A percentile compares a stretch with the other conserved stretches of the same genome.
phyloP scores from a whole-genome alignment of 2,113 vertebrate genomes.

The Etheostoma spectabile region DNA sequence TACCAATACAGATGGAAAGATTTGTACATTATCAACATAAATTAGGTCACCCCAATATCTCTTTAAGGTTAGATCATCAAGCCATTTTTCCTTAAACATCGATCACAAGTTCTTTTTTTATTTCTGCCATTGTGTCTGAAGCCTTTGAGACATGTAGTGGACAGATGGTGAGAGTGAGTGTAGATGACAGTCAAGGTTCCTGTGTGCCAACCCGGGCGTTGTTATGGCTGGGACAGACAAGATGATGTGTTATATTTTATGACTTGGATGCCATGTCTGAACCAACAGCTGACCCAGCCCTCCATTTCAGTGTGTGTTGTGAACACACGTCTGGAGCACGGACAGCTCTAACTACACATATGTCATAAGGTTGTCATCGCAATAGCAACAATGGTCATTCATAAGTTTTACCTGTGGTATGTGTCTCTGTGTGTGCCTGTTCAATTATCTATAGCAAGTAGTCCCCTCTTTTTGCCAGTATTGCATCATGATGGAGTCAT shows the following conservation, averaged over 20 bases:
- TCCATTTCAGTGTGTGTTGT: constrained; percentile 15
- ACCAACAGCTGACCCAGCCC: constrained; percentile 54
- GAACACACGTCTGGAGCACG: constrained; percentile 18
- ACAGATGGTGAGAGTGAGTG: constrained; percentile 47
- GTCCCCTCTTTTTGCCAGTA: neutral
- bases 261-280: constrained; percentile 40
- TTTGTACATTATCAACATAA: constrained; percentile 10
- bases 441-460: neutral
- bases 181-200: constrained; percentile 41
- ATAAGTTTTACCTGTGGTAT: constrained; percentile 30
- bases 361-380: constrained; percentile 22
- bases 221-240: constrained; percentile 42
- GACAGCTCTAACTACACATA: constrained; percentile 30
- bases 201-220: constrained; percentile 41
- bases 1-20: constrained; percentile 38
- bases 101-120: neutral
- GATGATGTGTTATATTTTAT: constrained; percentile 44
- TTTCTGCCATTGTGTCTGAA: neutral
- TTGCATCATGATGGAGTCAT: neutral
- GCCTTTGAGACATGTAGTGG: constrained; percentile 34
- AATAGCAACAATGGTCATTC: constrained; percentile 32
- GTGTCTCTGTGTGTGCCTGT: neutral
- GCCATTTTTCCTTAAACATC: neutral
- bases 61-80: neutral
- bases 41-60: constrained; percentile 11